phyloP scores from a whole-genome alignment of 2,797 vertebrate species.

The Danio jaintianensis region DNA sequence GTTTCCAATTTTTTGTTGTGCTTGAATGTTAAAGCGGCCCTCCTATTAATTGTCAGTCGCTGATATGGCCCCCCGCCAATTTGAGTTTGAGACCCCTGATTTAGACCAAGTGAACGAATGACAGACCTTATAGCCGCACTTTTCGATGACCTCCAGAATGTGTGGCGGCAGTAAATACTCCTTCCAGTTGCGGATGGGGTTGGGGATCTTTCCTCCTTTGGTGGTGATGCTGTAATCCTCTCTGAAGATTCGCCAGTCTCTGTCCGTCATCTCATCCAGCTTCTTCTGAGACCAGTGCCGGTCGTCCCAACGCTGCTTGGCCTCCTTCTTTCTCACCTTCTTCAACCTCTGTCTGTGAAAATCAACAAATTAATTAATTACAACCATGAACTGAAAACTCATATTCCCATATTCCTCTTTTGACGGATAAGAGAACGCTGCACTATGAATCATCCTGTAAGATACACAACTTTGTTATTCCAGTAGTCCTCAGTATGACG shows the following conservation, averaged over 20 bases:
- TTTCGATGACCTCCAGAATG: slow-evolving; percentile 97
- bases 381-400: not conserved
- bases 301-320: slow-evolving; percentile 98
- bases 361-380: not conserved
- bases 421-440: too few relatives aligned
- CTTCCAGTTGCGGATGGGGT: slow-evolving; percentile 98
- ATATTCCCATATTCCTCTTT: too few relatives aligned
- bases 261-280: slow-evolving; percentile 97
- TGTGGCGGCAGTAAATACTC: slow-evolving; percentile 92
- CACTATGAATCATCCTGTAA: too few relatives aligned
- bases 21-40: too few relatives aligned
- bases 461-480: too few relatives aligned
- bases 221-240: slow-evolving; percentile 99
- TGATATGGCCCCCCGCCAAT: too few relatives aligned
- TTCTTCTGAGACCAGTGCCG: slow-evolving; percentile 99
- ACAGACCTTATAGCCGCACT: slow-evolving; percentile 96
- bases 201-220: slow-evolving; percentile 97
- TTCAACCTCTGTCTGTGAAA: slow-evolving; percentile 85
- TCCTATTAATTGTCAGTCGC: too few relatives aligned
- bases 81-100: too few relatives aligned
- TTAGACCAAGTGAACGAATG: too few relatives aligned
- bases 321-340: slow-evolving; percentile 96
- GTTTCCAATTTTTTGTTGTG: too few relatives aligned
- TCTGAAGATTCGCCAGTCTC: slow-evolving; percentile 97
- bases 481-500: too few relatives aligned